Evolutionary conservation across 2,113 vertebrate species (phyloP).

Genomic region (Pimephales promelas): DNA sequence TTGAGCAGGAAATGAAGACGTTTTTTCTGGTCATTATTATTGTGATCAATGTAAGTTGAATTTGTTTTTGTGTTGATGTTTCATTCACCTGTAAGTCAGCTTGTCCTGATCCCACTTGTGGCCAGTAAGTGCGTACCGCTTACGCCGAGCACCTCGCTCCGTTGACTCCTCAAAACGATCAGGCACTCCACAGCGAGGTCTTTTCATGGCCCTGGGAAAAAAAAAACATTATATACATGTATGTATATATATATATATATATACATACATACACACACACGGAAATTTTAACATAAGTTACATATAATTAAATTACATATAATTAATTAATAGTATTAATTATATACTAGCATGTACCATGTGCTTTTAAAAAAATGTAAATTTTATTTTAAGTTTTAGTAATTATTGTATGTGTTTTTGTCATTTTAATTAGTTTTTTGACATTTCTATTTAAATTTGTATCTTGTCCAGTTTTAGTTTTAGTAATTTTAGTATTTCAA

Average conservation of each 20-base stretch:
- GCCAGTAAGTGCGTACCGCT: slow-evolving; percentile 85
- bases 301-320: too few species aligned
- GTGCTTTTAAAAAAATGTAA: too few species aligned
- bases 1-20: slow-evolving; percentile 55
- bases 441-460: background rate
- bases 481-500: background rate
- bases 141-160: slow-evolving; percentile 78
- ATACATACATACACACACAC: background rate
- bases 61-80: background rate
- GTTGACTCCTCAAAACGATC: slow-evolving; percentile 79
- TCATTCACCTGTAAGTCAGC: slow-evolving; percentile 87
- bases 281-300: too few species aligned
- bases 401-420: background rate
- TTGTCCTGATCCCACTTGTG: slow-evolving; percentile 85
- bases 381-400: too few species aligned
- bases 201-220: slow-evolving; percentile 86
- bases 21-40: background rate
- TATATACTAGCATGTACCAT: too few species aligned
- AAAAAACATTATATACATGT: background rate
- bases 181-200: slow-evolving; percentile 89
- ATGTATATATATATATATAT: too few species aligned
- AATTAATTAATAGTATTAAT: too few species aligned
- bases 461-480: too few species aligned
- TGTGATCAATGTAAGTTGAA: background rate
- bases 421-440: background rate